Base-by-base conservation (phyloP, 2,888 invertebrate species). In the Dermolepida albohirtum region DNA sequence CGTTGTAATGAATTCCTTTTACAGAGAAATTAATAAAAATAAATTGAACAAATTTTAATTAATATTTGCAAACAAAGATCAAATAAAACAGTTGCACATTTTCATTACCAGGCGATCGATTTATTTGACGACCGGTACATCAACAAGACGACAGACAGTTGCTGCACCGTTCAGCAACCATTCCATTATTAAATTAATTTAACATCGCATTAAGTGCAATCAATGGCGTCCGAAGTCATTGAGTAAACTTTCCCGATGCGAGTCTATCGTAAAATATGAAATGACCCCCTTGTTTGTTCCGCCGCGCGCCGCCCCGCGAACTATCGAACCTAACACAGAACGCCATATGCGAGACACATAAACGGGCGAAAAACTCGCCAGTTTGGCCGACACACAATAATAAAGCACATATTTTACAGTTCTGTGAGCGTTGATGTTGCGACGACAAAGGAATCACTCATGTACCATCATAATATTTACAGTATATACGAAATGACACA, bases 381-480 rank as follows among this genome's bases (percentile, higher is more conserved):
- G 17, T 47, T 14, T 69, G 57, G 65, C 59, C 67, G 64, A 69
- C 68, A 70, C 74, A 72, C 71, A 73, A 72, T 71, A 74, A 73
- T 74, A 73, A 74, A 72, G 64, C 47, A 17, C 47, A 74, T 74
- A 74, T 75, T 75, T 75, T 75, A 75, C 72, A 73, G 70, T 71
- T 70, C 71, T 62, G 67, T 63, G 71, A 72, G 71, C 71, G 69
- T 59, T 6, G 54, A 14, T 62, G 64, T 34, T 62, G 64, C 72
- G 64, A 52, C 64, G 65, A 75, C 73, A 75, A 75, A 70, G 63
- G 71, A 64, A 66, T 70, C 72, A 72, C 71, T 74, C 73, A 75
- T 68, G 70, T 70, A 70, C 62, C 70, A 72, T 73, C 74, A 74
- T 72, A 75, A 75, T 73, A 75, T 70, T 71, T 69, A 71, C 71